These are phyloP conservation scores for Champsocephalus esox DNA, from an alignment of 2,797 vertebrate genomes.

Conservation along the genomic window DNA sequence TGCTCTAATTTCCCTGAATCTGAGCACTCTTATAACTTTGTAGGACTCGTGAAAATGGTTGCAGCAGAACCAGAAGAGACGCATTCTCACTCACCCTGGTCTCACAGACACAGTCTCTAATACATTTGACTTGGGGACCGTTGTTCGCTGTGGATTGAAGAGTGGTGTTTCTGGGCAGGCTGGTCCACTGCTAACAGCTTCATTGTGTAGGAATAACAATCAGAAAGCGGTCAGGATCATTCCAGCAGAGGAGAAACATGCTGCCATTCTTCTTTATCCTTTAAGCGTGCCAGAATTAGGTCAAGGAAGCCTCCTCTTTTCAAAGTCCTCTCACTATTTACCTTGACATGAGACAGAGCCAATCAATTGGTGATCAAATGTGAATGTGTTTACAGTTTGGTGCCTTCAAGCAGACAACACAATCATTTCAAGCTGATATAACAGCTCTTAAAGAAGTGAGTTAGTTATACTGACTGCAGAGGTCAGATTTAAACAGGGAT, in stretches of 20 bases:
- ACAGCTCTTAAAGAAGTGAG: too few species aligned
- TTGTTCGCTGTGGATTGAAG: neutral
- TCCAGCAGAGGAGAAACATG: slow-evolving; percentile 25
- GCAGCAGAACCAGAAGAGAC: neutral
- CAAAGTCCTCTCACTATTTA: neutral
- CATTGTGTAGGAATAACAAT: slow-evolving; percentile 43
- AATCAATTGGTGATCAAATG: neutral
- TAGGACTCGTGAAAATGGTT: neutral
- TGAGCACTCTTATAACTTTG: neutral
- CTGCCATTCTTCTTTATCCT: slow-evolving; percentile 20
- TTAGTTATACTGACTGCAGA: too few species aligned
- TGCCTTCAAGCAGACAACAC: too few species aligned
- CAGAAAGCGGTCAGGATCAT: slow-evolving; percentile 23
- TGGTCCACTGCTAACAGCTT: slow-evolving; percentile 13
- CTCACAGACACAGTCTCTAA: neutral
- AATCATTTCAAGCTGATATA: too few species aligned
- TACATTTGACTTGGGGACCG: neutral
- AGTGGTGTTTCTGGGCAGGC: slow-evolving; percentile 17
- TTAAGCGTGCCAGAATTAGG: slow-evolving; percentile 14
- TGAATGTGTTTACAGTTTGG: too few species aligned
- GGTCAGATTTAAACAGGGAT: too few species aligned
- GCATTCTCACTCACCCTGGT: neutral
- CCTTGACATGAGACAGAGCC: neutral
- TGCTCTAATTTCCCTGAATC: neutral
- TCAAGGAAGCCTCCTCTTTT: slow-evolving; percentile 5